Conservation (phyloP, 2,888 invertebrate genomes). For the Dromius quadrimaculatus region DNA sequence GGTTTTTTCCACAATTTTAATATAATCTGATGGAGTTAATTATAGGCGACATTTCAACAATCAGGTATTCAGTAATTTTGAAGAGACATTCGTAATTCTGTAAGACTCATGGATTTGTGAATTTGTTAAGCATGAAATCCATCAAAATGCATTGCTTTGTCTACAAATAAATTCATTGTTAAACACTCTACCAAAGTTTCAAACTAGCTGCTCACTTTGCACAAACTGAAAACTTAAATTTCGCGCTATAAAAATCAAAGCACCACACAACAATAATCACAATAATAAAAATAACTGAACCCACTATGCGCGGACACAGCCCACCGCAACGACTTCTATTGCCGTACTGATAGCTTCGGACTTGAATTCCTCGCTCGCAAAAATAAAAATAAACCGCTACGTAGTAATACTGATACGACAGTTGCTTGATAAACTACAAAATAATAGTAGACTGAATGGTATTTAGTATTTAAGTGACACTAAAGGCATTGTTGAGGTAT, state of each 20-base stretch:
- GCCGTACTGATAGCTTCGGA: constrained; percentile 14
- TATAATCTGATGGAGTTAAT: too few species aligned
- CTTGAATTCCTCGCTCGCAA: neutral
- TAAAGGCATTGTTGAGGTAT: neutral
- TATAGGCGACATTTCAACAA: too few species aligned
- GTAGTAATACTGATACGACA: constrained; percentile 4
- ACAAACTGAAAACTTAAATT: neutral
- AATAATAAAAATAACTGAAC: neutral
- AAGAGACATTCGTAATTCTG: too few species aligned
- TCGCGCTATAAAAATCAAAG: constrained; percentile 4
- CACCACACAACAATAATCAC: constrained; percentile 3
- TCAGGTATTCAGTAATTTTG: too few species aligned
- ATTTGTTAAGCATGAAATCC: too few species aligned
- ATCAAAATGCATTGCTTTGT: too few species aligned
- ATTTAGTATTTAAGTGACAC: neutral
- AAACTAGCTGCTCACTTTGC: neutral
- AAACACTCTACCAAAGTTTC: neutral
- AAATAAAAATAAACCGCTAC: constrained; percentile 26
- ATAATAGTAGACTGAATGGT: neutral
- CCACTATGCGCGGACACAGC: neutral
- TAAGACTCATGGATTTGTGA: too few species aligned
- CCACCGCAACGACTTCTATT: constrained; percentile 26
- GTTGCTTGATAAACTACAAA: neutral
- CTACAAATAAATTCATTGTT: neutral
- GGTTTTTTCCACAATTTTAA: too few species aligned